Evolutionary conservation across 1,140 invertebrate species (phyloP).

Genomic region (Doryteuthis pealeii): DNA sequence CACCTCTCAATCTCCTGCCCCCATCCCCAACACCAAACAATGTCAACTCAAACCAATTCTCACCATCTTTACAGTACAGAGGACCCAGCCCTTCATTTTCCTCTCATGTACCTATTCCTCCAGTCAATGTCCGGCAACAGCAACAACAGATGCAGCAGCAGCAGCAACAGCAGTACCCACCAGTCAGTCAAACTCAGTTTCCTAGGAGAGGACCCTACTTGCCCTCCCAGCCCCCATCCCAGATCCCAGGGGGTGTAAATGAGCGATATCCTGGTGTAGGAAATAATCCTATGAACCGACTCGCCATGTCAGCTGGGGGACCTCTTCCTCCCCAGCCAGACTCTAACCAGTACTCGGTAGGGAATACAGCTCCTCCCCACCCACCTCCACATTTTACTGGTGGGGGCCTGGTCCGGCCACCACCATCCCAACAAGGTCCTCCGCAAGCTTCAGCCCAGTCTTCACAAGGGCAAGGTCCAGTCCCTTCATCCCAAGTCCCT

Average conservation of each 20-base stretch:
- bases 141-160: slow-evolving; percentile 32
- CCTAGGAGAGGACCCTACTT: slow-evolving; percentile 15
- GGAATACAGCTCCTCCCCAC: slow-evolving; percentile 5
- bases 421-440: background rate
- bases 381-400: background rate
- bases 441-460: background rate
- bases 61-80: slow-evolving; percentile 21
- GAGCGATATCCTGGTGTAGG: background rate
- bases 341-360: background rate
- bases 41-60: slow-evolving; percentile 13
- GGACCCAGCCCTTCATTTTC: slow-evolving; percentile 11
- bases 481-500: background rate
- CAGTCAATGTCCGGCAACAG: slow-evolving; percentile 27
- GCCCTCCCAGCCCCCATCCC: slow-evolving; percentile 13
- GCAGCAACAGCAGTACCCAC: slow-evolving; percentile 30
- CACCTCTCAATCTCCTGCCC: slow-evolving; percentile 13
- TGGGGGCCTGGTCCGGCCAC: background rate
- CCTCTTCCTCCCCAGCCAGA: background rate
- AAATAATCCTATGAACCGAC: background rate
- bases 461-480: background rate
- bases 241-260: slow-evolving; percentile 1
- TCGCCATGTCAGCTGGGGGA: background rate
- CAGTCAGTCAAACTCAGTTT: slow-evolving; percentile 22
- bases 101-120: slow-evolving; percentile 21
- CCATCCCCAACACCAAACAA: slow-evolving; percentile 22